Evolutionary conservation across 2,888 invertebrate species (phyloP).

Genomic region (Patella depressa): DNA sequence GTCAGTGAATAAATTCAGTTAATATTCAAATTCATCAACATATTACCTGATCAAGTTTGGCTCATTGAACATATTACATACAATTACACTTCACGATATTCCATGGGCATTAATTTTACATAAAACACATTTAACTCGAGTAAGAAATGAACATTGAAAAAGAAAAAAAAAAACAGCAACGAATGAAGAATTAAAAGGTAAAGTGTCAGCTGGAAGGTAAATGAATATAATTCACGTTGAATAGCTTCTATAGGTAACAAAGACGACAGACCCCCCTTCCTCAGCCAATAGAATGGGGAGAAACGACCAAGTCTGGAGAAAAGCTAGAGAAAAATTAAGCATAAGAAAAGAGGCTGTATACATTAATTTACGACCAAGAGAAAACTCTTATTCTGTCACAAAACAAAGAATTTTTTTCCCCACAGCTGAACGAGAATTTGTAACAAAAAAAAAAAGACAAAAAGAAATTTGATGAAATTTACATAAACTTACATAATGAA

Average conservation of each 20-base stretch:
- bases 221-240: constrained; percentile 4
- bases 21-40: too few relatives aligned
- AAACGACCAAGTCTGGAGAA: background rate
- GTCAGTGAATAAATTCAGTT: too few relatives aligned
- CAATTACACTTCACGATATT: too few relatives aligned
- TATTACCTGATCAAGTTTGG: too few relatives aligned
- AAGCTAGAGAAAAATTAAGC: background rate
- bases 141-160: too few relatives aligned
- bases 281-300: constrained; percentile 9
- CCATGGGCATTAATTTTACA: too few relatives aligned
- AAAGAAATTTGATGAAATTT: constrained; percentile 9
- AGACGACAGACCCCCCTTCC: constrained; percentile 5
- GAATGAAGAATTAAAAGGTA: background rate
- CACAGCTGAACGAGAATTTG: background rate
- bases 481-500: constrained; percentile 12
- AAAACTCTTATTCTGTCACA: background rate
- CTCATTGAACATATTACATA: too few relatives aligned
- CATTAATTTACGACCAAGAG: background rate
- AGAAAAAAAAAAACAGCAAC: too few relatives aligned
- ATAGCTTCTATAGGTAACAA: constrained; percentile 5
- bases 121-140: too few relatives aligned
- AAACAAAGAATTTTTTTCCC: background rate
- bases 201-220: constrained; percentile 7
- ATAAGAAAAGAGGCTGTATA: constrained; percentile 8
- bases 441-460: background rate